Evolutionary conservation across 2,888 invertebrate genomes (phyloP), one percentile per base, ranked within the genome.

Genomic region (Clunio marinus): DNA sequence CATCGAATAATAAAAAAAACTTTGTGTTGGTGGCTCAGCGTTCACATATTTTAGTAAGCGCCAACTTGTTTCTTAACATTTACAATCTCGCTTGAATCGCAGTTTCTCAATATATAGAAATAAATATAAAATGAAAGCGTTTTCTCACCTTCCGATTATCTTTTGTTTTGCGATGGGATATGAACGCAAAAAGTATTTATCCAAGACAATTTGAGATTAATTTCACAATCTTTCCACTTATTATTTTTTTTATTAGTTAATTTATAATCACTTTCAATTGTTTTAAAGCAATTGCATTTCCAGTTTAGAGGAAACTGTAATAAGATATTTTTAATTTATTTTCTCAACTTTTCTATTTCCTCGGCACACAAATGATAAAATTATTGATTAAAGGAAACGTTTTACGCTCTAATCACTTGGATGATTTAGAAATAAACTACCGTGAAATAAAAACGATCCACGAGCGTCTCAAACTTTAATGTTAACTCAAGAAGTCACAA

Each of bases 401-500:
- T 51, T 17, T 22, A 51, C 20, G 2, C 7, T 51, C 15, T 57
- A 13, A 25, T 22, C 51, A 51, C 51, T 27, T n/a, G n/a, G 13
- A 27, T 20, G 13, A 27, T 8, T 15, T 13, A 27, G 25, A 57
- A 57, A n/a, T n/a, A n/a, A n/a, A n/a, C n/a, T n/a, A n/a, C n/a
- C n/a, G n/a, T n/a, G n/a, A n/a, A 57, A 57, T 7, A 57, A 15
- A 57, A 27, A 27, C 13, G n/a, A 57, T 25, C 15, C 25, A 57
- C 51, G 51, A 22, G 51, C 51, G 15, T 13, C 22, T 13, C 3
- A 57, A 27, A 25, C 15, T 27, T 28, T 27, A 46, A 46, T n/a
- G 63, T 63, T 28, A 66, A 55, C 66, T 22, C 66, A 15, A 15
- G 55, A 66, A 66, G 66, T 66, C 28, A 55, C 66, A 32, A n/a